Evolutionary conservation across 2,797 vertebrate species (phyloP).

Genomic region (Enteromius argenteus): DNA sequence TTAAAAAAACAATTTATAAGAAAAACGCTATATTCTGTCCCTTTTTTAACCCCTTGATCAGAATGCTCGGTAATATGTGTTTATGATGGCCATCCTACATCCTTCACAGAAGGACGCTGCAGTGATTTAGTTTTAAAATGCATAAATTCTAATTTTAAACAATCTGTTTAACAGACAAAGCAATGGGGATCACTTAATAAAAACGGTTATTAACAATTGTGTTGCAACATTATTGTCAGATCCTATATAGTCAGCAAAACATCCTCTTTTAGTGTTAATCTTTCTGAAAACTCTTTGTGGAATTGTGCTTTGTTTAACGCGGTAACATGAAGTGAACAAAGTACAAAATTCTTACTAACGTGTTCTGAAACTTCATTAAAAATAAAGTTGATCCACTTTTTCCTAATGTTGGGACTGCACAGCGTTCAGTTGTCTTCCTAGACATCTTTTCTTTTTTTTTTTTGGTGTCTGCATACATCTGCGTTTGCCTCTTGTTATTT

Average conservation of each 20-base stretch:
- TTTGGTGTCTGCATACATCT: background rate
- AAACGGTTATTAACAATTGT: background rate
- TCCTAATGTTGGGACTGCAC: background rate
- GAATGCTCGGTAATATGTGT: too few species aligned
- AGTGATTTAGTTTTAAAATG: too few species aligned
- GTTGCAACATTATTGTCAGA: too few species aligned
- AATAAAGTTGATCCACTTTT: background rate
- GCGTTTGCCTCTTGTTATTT: background rate
- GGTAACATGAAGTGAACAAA: background rate
- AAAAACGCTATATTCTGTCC: background rate
- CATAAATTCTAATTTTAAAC: too few species aligned
- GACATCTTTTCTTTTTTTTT: too few species aligned
- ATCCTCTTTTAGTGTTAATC: too few species aligned
- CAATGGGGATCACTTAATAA: background rate
- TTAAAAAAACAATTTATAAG: background rate
- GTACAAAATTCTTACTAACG: background rate
- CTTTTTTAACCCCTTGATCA: background rate
- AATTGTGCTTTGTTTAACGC: background rate
- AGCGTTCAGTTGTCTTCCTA: background rate
- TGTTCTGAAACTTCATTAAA: background rate
- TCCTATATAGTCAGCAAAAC: too few species aligned
- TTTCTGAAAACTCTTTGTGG: too few species aligned
- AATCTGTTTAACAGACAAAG: background rate
- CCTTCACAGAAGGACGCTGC: too few species aligned
- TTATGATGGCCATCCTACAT: too few species aligned